phyloP scores from a whole-genome alignment of 1,140 invertebrate species.

The Phenacoccus solenopsis region DNA sequence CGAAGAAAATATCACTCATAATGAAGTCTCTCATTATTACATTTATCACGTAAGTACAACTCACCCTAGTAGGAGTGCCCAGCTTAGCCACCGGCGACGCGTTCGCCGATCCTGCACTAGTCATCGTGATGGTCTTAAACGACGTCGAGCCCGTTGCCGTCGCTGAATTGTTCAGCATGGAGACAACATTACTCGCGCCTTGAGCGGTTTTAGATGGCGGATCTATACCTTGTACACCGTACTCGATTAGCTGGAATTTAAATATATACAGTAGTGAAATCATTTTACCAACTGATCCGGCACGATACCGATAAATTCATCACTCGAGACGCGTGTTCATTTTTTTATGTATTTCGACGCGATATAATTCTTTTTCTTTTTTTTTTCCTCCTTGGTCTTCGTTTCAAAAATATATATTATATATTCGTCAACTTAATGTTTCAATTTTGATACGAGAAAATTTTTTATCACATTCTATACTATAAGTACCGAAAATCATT shows the following conservation, averaged over 20 bases:
- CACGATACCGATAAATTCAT: too few relatives aligned
- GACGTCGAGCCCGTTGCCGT: not conserved
- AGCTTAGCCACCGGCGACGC: not conserved
- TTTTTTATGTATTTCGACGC: too few relatives aligned
- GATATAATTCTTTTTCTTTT: too few relatives aligned
- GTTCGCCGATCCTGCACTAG: not conserved
- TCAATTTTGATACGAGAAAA: not conserved
- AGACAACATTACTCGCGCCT: not conserved
- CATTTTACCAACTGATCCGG: not conserved
- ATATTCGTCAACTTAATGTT: too few relatives aligned
- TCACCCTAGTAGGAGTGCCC: not conserved
- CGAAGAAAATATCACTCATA: conserved; percentile 5
- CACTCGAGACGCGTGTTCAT: too few relatives aligned
- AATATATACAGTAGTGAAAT: conserved; percentile 4
- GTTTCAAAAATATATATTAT: too few relatives aligned
- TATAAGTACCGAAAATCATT: too few relatives aligned
- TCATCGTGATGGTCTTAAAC: not conserved
- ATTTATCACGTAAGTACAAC: not conserved
- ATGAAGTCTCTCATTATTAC: not conserved
- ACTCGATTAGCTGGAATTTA: conserved; percentile 12
- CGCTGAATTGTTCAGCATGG: not conserved
- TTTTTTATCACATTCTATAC: too few relatives aligned
- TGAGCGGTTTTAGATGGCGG: not conserved
- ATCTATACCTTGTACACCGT: not conserved
- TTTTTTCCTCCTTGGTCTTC: too few relatives aligned